Conservation (phyloP, 2,888 invertebrate genomes). For the Rosalia funebris region DNA sequence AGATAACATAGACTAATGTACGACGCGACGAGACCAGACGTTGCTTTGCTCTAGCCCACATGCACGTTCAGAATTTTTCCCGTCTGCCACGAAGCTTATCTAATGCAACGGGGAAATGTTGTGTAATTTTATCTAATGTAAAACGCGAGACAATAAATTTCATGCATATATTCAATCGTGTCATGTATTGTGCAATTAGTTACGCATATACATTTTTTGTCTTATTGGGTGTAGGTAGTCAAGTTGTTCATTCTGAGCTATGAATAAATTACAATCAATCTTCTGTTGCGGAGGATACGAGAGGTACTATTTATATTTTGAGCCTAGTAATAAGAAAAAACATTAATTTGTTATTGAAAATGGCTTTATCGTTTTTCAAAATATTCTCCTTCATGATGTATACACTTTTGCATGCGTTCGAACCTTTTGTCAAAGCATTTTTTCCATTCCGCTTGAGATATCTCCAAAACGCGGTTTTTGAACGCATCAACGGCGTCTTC, state of each 20-base stretch:
- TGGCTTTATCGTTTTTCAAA: too few species aligned
- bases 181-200: background rate
- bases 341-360: too few species aligned
- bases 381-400: too few species aligned
- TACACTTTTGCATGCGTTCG: too few species aligned
- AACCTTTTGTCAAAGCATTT: too few species aligned
- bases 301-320: too few species aligned
- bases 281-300: background rate
- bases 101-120: constrained; percentile 7
- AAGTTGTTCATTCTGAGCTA: background rate
- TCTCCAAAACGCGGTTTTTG: too few species aligned
- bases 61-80: constrained; percentile 11
- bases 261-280: background rate
- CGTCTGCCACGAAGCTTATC: constrained; percentile 8
- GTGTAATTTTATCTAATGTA: constrained; percentile 13
- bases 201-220: background rate
- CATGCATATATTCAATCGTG: background rate
- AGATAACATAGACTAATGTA: constrained; percentile 18
- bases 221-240: background rate
- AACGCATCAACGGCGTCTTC: too few species aligned
- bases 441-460: too few species aligned
- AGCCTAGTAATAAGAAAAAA: too few species aligned
- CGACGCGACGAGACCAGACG: constrained; percentile 11
- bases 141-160: constrained; percentile 10
- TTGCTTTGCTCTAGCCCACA: constrained; percentile 10